A percentile compares a stretch with the other conserved stretches of the same genome.
Evolutionary conservation across 2,797 vertebrate species (phyloP).

Genomic region (Cercopithecus hamlyni): DNA sequence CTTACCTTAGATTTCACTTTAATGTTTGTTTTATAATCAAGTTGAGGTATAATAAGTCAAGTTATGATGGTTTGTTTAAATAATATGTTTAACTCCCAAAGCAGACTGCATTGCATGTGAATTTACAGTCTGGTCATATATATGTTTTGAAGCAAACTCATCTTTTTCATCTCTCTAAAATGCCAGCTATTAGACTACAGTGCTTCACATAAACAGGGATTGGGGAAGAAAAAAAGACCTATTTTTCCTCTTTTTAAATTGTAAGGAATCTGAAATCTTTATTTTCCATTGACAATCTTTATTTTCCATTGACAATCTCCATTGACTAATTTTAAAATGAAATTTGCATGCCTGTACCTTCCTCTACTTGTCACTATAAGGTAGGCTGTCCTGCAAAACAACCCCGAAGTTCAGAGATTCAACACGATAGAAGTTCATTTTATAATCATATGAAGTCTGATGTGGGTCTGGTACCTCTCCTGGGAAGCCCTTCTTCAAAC

Average conservation of each 20-base stretch:
- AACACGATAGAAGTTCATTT: neutral
- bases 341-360: neutral
- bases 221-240: neutral
- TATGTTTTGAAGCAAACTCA: neutral
- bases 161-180: neutral
- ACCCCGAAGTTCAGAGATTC: neutral
- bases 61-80: neutral
- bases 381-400: neutral
- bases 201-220: neutral
- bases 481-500: neutral
- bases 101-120: neutral
- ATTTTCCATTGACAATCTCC: neutral
- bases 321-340: neutral
- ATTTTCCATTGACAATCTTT: neutral
- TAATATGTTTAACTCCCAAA: neutral
- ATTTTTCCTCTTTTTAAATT: neutral
- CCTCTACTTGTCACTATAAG: neutral
- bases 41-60: neutral
- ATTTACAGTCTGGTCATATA: neutral
- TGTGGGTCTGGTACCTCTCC: neutral
- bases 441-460: neutral
- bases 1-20: neutral
- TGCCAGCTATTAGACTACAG: neutral
- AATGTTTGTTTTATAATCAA: neutral
- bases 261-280: neutral